Evolutionary conservation across 2,113 vertebrate species (phyloP).

Genomic region (Smithornis capensis): DNA sequence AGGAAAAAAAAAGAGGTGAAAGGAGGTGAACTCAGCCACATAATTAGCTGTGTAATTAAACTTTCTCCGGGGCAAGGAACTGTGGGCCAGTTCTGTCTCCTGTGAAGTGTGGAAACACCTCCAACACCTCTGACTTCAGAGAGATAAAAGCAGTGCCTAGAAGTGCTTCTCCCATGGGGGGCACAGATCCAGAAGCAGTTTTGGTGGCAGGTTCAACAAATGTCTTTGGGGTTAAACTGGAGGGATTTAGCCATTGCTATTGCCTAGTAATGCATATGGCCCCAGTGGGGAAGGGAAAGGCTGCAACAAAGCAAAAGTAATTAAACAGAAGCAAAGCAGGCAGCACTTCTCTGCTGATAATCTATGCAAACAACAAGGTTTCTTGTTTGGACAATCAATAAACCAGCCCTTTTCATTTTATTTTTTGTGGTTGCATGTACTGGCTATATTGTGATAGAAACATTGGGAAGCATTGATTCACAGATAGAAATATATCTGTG

Average conservation of each 20-base stretch:
- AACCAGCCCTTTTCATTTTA: constrained; percentile 31
- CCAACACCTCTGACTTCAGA: neutral
- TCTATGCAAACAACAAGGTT: constrained; percentile 32
- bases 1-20: neutral
- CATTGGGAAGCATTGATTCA: constrained; percentile 50
- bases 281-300: neutral
- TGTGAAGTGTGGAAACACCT: neutral
- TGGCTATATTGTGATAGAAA: constrained; percentile 28
- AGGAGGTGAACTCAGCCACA: neutral
- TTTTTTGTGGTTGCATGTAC: neutral
- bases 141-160: neutral
- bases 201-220: neutral
- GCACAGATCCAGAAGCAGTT: neutral
- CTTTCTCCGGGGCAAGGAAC: neutral
- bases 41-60: neutral
- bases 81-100: neutral
- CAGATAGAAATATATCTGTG: constrained; percentile 49
- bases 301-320: constrained; percentile 47
- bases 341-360: constrained; percentile 16
- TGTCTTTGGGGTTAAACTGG: neutral
- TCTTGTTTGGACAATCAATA: constrained; percentile 50
- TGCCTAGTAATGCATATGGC: neutral
- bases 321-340: constrained; percentile 13
- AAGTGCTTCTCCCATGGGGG: rapidly evolving
- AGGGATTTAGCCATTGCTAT: neutral